phyloP scores from a whole-genome alignment of 2,113 vertebrate species.

The Emberiza fucata region DNA sequence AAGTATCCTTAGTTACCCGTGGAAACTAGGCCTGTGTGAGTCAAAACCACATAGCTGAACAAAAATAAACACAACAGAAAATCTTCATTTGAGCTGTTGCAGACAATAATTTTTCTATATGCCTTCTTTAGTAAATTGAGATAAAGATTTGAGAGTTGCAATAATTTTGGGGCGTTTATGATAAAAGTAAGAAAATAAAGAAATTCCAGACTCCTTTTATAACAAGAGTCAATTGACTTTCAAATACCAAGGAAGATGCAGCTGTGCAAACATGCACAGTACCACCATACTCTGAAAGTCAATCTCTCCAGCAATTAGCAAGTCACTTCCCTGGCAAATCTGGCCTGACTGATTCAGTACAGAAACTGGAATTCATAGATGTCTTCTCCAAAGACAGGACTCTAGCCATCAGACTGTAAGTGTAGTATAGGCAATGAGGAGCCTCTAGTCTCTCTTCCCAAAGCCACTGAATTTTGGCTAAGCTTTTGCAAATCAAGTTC shows the following conservation, averaged over 20 bases:
- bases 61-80: conserved; percentile 22
- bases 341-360: neutral
- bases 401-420: neutral
- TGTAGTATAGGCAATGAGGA: neutral
- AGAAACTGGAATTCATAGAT: neutral
- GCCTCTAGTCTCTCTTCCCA: neutral
- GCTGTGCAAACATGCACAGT: neutral
- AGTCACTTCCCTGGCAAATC: neutral
- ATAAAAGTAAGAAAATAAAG: neutral
- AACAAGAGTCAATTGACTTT: neutral
- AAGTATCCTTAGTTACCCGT: neutral
- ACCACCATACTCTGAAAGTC: neutral
- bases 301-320: neutral
- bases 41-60: neutral
- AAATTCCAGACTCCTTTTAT: neutral
- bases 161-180: neutral
- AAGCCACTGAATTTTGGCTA: neutral
- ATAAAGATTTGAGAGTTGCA: neutral
- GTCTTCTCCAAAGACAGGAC: neutral
- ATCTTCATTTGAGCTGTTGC: neutral
- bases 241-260: neutral
- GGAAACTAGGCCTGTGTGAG: conserved; percentile 33
- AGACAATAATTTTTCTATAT: neutral
- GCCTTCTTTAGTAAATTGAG: neutral
- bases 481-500: neutral